Evolutionary conservation across 2,113 vertebrate genomes (phyloP), one percentile per base, ranked within the genome.

Genomic region (Corydoras sp.): DNA sequence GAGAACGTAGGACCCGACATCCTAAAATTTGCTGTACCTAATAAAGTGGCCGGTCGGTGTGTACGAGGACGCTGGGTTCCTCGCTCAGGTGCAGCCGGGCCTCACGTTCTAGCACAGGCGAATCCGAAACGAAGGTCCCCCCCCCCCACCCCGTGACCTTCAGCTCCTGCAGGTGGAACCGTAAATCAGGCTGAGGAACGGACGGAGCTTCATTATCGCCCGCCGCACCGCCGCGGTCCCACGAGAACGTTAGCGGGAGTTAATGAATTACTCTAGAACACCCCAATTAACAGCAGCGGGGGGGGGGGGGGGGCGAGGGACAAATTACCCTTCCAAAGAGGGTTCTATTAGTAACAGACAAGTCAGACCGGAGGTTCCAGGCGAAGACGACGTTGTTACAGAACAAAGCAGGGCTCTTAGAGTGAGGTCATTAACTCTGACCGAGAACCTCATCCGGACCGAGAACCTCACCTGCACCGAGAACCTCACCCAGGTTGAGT

Each of bases 151-250:
- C 18, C 18, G 2, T 69, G 78, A 79, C 78, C 75, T 80, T 79
- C 80, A 77, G 65, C n/a, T 58, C 67, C 59, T 60, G 54, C 56
- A 63, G 24, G 71, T 35, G 59, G 58, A 32, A 31, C 54, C 69
- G 79, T 78, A 77, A 81, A 75, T 83, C 80, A 83, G n/a, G 53
- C n/a, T 64, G 71, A 69, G 75, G 77, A 75, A 75, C 62, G 64
- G 50, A 58, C 71, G 66, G 51, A 29, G 49, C 62, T 79, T 82
- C 67, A 77, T 72, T 70, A 82, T 73, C 75, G 15, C 65, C 59
- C 48, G 35, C 64, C n/a, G 58, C 68, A 76, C 68, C 58, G 73
- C 54, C 32, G 50, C 53, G 43, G 65, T 43, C 72, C 68, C 73
- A 80, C 43, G 15, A 35, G 43, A 64, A 66, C 53, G 65, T 70